Evolutionary conservation across 1,140 invertebrate genomes (phyloP), one percentile per base, ranked within the genome.

Genomic region (Physella acuta): DNA sequence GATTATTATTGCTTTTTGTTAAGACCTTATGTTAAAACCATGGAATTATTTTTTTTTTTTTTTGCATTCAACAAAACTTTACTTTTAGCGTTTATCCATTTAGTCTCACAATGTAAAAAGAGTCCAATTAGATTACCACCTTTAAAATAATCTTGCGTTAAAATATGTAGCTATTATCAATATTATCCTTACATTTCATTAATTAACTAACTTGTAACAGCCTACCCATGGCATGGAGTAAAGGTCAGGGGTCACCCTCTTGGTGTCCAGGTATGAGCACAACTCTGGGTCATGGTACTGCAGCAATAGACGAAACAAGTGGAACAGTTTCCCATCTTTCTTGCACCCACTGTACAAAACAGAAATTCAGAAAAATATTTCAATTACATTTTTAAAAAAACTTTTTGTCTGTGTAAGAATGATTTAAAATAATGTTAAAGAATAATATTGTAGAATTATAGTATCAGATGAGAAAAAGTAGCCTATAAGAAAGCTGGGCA

Each of bases 211-310:
- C 36, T 36, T 61, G n/a, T 44, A 24, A 5, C 11, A 30, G 65
- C 72, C 72, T 85, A 91, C 90, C 97, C 97, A 99, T 62, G 90
- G 86, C 78, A 90, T 87, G 61, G 92, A 91, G 86, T 96, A 99
- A n/a, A 90, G 86, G 84, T 98, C 94, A 5, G 95, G 93, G 34
- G 92, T 93, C 66, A 99, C 93, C 81, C 94, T 91, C 83, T 95
- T 94, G 1, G 96, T 98, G 80, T 99, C 97, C 73, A 99, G 88
- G 86, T 98, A 94, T 5, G 93, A 95, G 85, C 96, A 98, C 28
- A 99, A 86, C 85, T 98, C 93, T 17, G 97, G 97, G 85, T 99
- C 97, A 85, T 99, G 97, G 83, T 99, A 99, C 37, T 97, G 90
- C 49, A 99, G 82, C 31, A 99, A 86, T 49, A 99, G 86, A 68